Evolutionary conservation across 2,888 invertebrate species (phyloP).

Genomic region (Serripes groenlandicus): DNA sequence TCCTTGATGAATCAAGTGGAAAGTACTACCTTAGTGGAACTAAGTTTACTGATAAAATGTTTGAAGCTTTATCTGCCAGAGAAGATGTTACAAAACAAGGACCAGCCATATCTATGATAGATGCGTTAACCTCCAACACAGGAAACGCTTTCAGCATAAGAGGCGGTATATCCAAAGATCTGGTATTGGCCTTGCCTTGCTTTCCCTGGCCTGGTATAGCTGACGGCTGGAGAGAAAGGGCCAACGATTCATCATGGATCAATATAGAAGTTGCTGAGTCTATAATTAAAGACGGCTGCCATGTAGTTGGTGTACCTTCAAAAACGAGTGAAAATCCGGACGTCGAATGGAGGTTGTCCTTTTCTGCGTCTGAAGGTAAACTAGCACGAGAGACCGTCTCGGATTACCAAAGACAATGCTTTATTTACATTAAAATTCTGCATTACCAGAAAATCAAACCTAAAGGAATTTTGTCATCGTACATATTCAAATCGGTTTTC

Average conservation of each 20-base stretch:
- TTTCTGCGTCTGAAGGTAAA: conserved; percentile 46
- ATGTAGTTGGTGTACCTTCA: conserved; percentile 46
- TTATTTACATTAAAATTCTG: conserved; percentile 51
- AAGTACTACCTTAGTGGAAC: conserved; percentile 41
- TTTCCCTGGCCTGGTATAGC: conserved; percentile 44
- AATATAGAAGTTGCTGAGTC: neutral
- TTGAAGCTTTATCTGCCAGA: neutral
- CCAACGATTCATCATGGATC: conserved; percentile 30
- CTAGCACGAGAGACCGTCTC: conserved; percentile 51
- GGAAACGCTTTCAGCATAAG: neutral
- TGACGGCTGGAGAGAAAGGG: conserved; percentile 27
- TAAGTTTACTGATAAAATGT: conserved; percentile 12
- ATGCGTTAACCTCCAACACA: neutral
- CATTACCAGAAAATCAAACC: conserved; percentile 33
- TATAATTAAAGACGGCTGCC: conserved; percentile 36
- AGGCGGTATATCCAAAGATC: conserved; percentile 30
- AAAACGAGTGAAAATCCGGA: conserved; percentile 33
- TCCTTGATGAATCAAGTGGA: conserved; percentile 14
- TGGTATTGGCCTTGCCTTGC: conserved; percentile 39
- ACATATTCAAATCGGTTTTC: conserved; percentile 49
- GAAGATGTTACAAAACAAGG: conserved; percentile 7
- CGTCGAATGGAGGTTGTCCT: conserved; percentile 53
- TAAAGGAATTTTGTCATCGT: conserved; percentile 34
- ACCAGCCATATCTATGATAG: conserved; percentile 22
- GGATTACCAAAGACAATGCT: conserved; percentile 50